Percentiles rank a stretch among this genome's conserved stretches.
These are phyloP conservation scores for Syncerus caffer DNA, from an alignment of 2,797 vertebrate species.

Conservation along the genomic window DNA sequence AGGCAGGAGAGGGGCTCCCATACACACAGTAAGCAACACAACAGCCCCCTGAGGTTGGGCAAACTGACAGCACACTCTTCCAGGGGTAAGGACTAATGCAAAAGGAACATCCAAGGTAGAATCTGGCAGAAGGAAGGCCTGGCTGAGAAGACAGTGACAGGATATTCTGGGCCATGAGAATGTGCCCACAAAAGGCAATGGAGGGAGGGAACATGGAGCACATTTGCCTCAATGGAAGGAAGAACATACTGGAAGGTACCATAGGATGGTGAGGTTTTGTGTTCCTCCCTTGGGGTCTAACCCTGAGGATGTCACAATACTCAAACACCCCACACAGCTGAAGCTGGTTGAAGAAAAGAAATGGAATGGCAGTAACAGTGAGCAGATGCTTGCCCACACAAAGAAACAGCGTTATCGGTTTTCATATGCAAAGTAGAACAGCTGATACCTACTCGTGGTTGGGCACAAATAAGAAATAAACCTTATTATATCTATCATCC, in stretches of 20 bases:
- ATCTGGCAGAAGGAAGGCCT: not conserved
- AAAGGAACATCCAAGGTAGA: not conserved
- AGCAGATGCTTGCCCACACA: slow-evolving; percentile 15
- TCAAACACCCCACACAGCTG: slow-evolving; percentile 4
- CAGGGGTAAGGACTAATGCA: not conserved
- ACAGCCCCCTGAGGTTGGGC: not conserved
- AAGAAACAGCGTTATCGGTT: not conserved
- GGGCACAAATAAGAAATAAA: slow-evolving; percentile 32
- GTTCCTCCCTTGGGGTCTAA: slow-evolving; percentile 17
- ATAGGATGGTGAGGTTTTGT: not conserved
- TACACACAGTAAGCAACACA: not conserved
- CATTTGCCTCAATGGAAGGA: not conserved
- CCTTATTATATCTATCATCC: not conserved
- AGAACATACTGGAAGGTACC: not conserved
- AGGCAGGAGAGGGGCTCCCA: not conserved
- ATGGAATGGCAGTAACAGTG: not conserved
- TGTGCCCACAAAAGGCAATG: slow-evolving; percentile 18
- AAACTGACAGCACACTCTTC: not conserved
- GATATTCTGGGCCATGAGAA: slow-evolving; percentile 25
- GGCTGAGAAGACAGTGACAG: not conserved
- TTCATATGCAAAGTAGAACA: not conserved
- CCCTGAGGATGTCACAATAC: slow-evolving; percentile 23
- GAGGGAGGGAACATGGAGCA: not conserved
- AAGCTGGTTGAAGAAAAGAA: not conserved
- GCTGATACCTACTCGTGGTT: not conserved